Evolutionary conservation across 2,797 vertebrate species (phyloP), one percentile per base, ranked within the genome.

Genomic region (Cygnus olor): DNA sequence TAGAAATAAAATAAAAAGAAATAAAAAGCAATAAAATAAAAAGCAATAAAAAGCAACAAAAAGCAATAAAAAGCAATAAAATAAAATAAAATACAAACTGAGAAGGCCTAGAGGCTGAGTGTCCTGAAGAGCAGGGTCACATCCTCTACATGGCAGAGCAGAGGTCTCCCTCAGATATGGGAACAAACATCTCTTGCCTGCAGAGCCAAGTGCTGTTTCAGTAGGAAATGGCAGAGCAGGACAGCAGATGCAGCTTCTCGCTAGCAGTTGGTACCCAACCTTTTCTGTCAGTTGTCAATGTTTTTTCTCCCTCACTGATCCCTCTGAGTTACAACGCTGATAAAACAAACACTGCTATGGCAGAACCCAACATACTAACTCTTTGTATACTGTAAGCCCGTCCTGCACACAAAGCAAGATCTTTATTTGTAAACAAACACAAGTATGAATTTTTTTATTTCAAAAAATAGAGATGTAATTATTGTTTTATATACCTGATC

Each of bases 301-400:
- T 16, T 44, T 38, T 45, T 71, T 82, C 42, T 72, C 30, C 53
- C 81, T 56, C 70, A 40, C 65, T 42, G 17, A 53, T n/a, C 27
- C 60, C 6, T 38, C 57, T 54, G 32, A 80, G 16, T 34, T n/a
- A 76, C 2, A 13, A 4, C 14, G 34, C 36, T 34, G 28, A 38
- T 81, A 58, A 84, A 90, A 40, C 18, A 66, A 80, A 56, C 8
- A 11, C 19, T 63, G 47, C 45, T 65, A 21, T 30, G 51, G 40
- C n/a, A 38, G 79, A 79, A 65, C n/a, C 49, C 47, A 20, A 80
- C 20, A 36, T 13, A 30, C 30, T 56, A 77, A 38, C 24, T 83
- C 11, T 42, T 44, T 0, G 0, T 11, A 44, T 7, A 11, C 63
- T 70, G 49, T 63, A 32, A 77, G 22, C 22, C 58, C 19, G 11